Percentiles rank a stretch among this genome's conserved stretches.
phyloP scores from a whole-genome alignment of 2,888 invertebrate species.

The Cordilura impudica region DNA sequence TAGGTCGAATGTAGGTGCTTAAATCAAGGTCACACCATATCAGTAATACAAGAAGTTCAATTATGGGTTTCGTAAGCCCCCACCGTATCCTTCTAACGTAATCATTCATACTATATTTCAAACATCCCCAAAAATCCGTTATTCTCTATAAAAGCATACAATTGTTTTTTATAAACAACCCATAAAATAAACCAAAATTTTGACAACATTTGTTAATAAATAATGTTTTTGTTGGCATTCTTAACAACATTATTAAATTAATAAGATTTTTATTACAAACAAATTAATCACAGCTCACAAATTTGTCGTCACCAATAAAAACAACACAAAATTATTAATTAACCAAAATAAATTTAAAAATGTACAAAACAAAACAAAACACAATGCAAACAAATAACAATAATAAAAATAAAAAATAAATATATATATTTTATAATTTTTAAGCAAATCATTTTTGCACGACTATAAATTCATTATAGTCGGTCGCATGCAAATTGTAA shows the following conservation, averaged over 20 bases:
- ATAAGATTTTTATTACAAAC: conserved; percentile 58
- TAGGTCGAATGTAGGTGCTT: too few relatives aligned
- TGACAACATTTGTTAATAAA: too few relatives aligned
- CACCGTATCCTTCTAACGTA: too few relatives aligned
- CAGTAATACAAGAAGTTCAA: too few relatives aligned
- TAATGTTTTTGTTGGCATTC: neutral
- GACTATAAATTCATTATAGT: conserved; percentile 71
- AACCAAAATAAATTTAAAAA: conserved; percentile 28
- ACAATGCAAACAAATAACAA: conserved; percentile 23
- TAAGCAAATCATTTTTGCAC: conserved; percentile 13
- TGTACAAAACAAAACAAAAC: neutral
- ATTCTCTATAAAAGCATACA: too few relatives aligned
- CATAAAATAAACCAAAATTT: too few relatives aligned
- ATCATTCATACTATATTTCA: too few relatives aligned
- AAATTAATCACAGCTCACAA: conserved; percentile 59
- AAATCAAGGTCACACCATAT: too few relatives aligned
- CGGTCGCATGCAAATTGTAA: conserved; percentile 76
- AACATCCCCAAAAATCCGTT: too few relatives aligned
- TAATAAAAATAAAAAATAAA: conserved; percentile 19
- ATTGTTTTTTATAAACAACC: too few relatives aligned
- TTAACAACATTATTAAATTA: conserved; percentile 40
- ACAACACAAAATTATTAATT: conserved; percentile 36
- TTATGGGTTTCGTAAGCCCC: too few relatives aligned
- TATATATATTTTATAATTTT: neutral
- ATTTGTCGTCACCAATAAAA: conserved; percentile 56